These are phyloP conservation scores for Himalopsyche anomala DNA, from an alignment of 2,888 invertebrate genomes.

Conservation along the genomic window DNA sequence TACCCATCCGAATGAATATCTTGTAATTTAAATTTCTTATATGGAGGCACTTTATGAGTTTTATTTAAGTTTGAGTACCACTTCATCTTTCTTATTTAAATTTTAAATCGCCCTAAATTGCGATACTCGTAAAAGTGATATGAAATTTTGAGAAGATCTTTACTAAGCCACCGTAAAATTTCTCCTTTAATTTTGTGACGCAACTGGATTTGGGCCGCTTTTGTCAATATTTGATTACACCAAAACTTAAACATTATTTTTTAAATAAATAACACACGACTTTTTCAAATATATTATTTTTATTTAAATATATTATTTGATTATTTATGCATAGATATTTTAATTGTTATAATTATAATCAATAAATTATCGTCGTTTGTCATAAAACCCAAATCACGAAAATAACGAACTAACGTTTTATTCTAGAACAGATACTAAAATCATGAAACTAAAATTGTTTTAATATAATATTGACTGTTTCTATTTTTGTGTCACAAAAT, in stretches of 20 bases:
- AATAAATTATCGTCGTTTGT: too few species aligned
- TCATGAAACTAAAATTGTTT: too few species aligned
- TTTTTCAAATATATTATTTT: too few species aligned
- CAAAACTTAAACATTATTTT: background rate
- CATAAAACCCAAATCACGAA: too few species aligned
- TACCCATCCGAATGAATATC: background rate
- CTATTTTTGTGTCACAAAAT: too few species aligned
- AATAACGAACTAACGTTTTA: too few species aligned
- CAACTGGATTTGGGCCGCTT: background rate
- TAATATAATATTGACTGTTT: too few species aligned
- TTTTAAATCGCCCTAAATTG: background rate
- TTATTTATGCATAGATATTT: too few species aligned
- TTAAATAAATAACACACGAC: background rate
- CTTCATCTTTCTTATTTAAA: constrained; percentile 14
- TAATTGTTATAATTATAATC: too few species aligned
- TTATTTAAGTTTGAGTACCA: background rate
- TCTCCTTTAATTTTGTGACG: background rate
- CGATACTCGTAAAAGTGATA: constrained; percentile 30
- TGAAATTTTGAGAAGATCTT: background rate
- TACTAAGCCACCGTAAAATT: constrained; percentile 8
- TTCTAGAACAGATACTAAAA: too few species aligned
- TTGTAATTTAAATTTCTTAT: background rate
- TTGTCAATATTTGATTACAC: background rate
- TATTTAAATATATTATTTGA: too few species aligned
- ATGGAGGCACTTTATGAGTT: background rate